Evolutionary conservation across 2,888 invertebrate genomes (phyloP), one percentile per base, ranked within the genome.

Genomic region (Malthinus flaveolus): DNA sequence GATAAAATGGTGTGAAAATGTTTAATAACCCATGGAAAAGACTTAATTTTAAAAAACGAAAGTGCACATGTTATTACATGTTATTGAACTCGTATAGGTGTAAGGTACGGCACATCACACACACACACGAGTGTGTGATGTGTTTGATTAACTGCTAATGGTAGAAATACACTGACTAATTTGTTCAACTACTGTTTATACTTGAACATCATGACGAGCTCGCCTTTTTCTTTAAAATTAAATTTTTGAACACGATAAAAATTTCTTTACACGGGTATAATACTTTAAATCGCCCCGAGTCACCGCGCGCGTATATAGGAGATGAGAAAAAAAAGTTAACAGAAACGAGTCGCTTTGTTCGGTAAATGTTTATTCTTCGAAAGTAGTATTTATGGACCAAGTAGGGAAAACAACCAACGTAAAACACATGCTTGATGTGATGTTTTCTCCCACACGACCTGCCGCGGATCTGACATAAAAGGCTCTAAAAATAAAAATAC

Each of bases 121-220:
- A 23, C 23, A 23, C 23, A 23, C n/a, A n/a, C n/a, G n/a, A 52
- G 31, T 54, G 48, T 68, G 66, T 69, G 68, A n/a, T 67, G 11
- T 48, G 48, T 68, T 66, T 69, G 69, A 70, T 69, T 68, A 69
- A 70, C 69, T 58, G 67, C 68, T 73, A 72, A 72, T 73, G 71
- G 71, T 71, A 70, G 70, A 70, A 73, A 71, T 70, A 71, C 66
- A 66, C 65, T 64, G 69, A 71, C 68, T 73, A 74, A 73, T 74
- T 72, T 71, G 72, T 72, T 74, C 71, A 71, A 72, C 74, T 74
- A 73, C 74, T 69, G 74, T 72, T 73, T 73, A 23, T 23, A 2
- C 2, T 23, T 5, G 23, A 3, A 23, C 3, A 23, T 3, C 23
- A 23, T 23, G 5, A 23, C 5, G 23, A 23, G 23, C 5, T 23